Conservation (phyloP, 2,888 invertebrate species). For the Eilema sororculum region DNA sequence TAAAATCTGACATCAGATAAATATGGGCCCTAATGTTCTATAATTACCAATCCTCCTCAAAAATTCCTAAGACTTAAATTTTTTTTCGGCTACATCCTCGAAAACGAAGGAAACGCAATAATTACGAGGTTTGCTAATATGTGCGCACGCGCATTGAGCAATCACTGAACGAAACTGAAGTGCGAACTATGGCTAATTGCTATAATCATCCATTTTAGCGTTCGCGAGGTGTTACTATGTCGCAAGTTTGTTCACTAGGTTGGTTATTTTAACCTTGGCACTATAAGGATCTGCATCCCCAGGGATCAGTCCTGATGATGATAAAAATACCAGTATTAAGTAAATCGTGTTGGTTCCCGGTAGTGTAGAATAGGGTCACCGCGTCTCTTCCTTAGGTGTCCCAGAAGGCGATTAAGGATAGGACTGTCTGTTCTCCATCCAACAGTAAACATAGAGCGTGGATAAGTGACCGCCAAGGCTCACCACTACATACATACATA, state of each 20-base stretch:
- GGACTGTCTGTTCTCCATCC: too few relatives aligned
- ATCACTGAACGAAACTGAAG: constrained; percentile 16
- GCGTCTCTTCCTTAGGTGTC: too few relatives aligned
- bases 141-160: constrained; percentile 14
- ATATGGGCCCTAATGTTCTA: too few relatives aligned
- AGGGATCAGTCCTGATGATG: too few relatives aligned
- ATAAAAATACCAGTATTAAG: too few relatives aligned
- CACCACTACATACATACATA: too few relatives aligned
- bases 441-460: too few relatives aligned
- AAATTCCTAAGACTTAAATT: background rate
- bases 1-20: too few relatives aligned
- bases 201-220: constrained; percentile 11
- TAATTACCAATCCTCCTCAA: background rate
- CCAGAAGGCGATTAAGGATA: too few relatives aligned
- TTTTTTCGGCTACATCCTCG: constrained; percentile 24
- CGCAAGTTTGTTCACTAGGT: background rate
- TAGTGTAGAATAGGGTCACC: too few relatives aligned
- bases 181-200: constrained; percentile 12
- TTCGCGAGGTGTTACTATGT: background rate
- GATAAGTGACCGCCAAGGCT: too few relatives aligned
- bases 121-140: constrained; percentile 18
- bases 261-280: background rate
- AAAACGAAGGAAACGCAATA: constrained; percentile 26
- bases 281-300: background rate
- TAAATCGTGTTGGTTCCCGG: too few relatives aligned